Base-by-base conservation (phyloP, 2,888 invertebrate species). In the Meta bourneti region DNA sequence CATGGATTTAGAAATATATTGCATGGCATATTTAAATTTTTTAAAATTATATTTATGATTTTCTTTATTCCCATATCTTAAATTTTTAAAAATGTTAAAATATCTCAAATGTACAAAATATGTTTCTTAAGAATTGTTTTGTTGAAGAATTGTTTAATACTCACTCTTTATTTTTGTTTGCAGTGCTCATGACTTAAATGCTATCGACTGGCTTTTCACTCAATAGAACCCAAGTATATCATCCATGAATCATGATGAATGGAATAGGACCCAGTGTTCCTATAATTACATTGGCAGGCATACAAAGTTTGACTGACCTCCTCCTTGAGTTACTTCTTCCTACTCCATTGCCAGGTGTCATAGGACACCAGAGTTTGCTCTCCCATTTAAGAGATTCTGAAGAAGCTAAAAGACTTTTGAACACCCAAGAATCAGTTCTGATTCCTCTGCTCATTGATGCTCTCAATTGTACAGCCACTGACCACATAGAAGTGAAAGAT, bases 251-350 rank as follows among this genome's bases (percentile, higher is more conserved):
- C 34, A 93, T 91, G 90, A 93, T 92, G 93, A 93, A 92, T 90
- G 92, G 93, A 70, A 16, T 16, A 16, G 93, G 93, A 86, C 93
- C 93, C 70, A 93, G 93, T 88, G 93, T 93, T 61, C 93, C 93
- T 48, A 93, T 93, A 71, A 93, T 92, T 54, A 93, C 93, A 51
- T 82, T 93, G 85, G 93, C 93, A 69, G 93, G 92, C 61, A 93
- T 93, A 85, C 93, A 94, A 89, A 93, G 93, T 16, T 84, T 94
- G 74, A 93, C 93, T 74, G 93, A 94, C 71, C 90, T 94, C n/a
- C 89, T 94, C 20, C 75, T 92, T 11, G 94, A 94, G 75, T 89
- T 94, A 61, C 87, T 93, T 48, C 89, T 94, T 77, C 94, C 94
- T 78, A 92, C 90, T n/a, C 92, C 93, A 49, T 54, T 93, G 34